Conservation (phyloP, 2,113 vertebrate species). For the Syngnathoides biaculeatus region DNA sequence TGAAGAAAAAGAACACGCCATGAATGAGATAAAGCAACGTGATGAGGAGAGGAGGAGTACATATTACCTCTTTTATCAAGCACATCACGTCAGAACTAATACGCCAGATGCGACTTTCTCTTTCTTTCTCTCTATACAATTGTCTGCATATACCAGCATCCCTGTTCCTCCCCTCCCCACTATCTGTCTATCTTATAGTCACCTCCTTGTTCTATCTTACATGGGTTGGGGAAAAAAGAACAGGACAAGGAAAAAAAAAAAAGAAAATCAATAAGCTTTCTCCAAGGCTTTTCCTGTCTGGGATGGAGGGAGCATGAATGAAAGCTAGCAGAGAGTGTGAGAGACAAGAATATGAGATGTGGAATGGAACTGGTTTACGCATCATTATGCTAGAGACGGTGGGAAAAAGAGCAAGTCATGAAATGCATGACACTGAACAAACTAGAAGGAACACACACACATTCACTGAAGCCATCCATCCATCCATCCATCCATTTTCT, state of each 20-base stretch:
- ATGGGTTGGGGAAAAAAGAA: slow-evolving; percentile 7
- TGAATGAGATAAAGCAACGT: neutral
- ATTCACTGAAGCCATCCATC: no score
- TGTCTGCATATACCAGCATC: slow-evolving; percentile 14
- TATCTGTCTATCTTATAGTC: neutral
- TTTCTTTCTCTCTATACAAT: slow-evolving; percentile 11
- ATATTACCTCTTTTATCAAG: slow-evolving; percentile 16
- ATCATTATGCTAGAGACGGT: slow-evolving; percentile 7
- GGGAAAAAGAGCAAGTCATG: neutral
- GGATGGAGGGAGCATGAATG: slow-evolving; percentile 49
- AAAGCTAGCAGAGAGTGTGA: slow-evolving; percentile 45
- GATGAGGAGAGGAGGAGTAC: slow-evolving; percentile 2
- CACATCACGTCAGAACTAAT: slow-evolving; percentile 17
- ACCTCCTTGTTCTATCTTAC: slow-evolving; percentile 15
- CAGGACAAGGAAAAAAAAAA: slow-evolving; percentile 33
- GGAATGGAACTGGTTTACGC: slow-evolving; percentile 34
- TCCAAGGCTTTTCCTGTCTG: slow-evolving; percentile 40
- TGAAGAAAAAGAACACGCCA: slow-evolving; percentile 1
- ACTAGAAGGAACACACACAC: neutral
- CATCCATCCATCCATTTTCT: no score
- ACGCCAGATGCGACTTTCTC: slow-evolving; percentile 10
- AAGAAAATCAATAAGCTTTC: slow-evolving; percentile 57
- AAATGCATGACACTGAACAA: neutral
- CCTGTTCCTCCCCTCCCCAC: slow-evolving; percentile 3
- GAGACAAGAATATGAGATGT: slow-evolving; percentile 40